Evolutionary conservation across 2,113 vertebrate species (phyloP), one percentile per base, ranked within the genome.

Genomic region (Calidris pygmaea): DNA sequence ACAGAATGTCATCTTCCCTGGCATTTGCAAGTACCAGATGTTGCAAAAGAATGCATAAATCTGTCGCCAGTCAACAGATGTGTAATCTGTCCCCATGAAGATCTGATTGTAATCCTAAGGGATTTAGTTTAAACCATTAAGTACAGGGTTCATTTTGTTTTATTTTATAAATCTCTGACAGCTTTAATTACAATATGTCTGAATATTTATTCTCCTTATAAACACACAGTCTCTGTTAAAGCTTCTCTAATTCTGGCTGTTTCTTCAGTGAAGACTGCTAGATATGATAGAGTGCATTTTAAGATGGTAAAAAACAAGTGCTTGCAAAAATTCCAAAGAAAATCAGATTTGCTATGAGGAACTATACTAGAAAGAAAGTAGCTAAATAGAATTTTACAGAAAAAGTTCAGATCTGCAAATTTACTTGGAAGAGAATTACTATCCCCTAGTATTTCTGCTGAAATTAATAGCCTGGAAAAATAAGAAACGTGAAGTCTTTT

Each of bases 121-220:
- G 92, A 90, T 95, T 86, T 92, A 39, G 22, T 66, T 93, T 90
- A 92, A 87, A 78, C 2, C 16, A 63, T 34, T 30, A 80, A 77
- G 24, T 19, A 50, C 30, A 80, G 10, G 11, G 17, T 68, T 89
- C 4, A 56, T 78, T 92, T 80, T 35, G 8, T 9, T 85, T 85
- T 59, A 34, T 43, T 91, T 71, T 63, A 47, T 52, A 85, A 76
- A 85, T 32, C 29, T 52, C 41, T n/a, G 16, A 37, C 14, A 50
- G 7, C 41, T 94, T 87, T 41, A 91, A 59, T 47, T 59, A n/a
- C 59, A 62, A 19, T 62, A 32, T 41, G 7, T 21, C 37, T 58
- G 55, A 86, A 66, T 59, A 80, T 70, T 77, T 88, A 7, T 87
- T 55, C 15, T 73, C 12, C 10, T 17, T 13, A 20, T 29, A 50